Evolutionary conservation across 1,140 invertebrate species (phyloP), one percentile per base, ranked within the genome.

Genomic region (Zeugodacus cucurbitae): DNA sequence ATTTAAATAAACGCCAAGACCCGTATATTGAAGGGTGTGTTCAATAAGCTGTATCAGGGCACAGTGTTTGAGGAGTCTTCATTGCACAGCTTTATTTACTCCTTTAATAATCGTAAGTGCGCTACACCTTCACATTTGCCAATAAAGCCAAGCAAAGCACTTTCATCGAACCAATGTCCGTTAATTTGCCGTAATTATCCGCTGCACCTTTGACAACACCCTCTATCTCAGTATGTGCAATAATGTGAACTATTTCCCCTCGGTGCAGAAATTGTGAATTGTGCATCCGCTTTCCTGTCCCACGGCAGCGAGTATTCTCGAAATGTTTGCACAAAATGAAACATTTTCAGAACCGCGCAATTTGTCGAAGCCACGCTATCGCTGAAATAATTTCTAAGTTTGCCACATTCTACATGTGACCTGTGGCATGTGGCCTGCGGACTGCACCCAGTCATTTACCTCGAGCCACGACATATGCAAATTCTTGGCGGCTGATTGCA

Each of bases 191-290:
- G n/a, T n/a, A 82, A 82, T 82, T 82, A 82, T 32, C n/a, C 44
- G 41, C 74, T 82, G 74, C 74, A 82, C 74, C 74, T 82, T 82
- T 82, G 74, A 48, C 74, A 82, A 48, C 74, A 82, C 37, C 74
- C 74, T 48, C 37, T 41, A 44, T 74, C 41, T 10, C 44, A 26
- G n/a, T 54, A 14, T 54, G 14, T 11, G 5, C 41, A n/a, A 29
- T 54, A 48, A 48, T 48, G 74, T 41, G 26, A 48, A 48, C 44
- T 29, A 82, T 82, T 4, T 26, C 20, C 10, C 44, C 20, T 26
- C 37, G 29, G 7, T 8, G 20, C 41, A 82, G 41, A 29, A 29
- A 29, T 82, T 82, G 41, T 29, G 41, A 82, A 82, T 48, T 48
- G 41, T 82, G 41, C 74, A 82, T 48, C 74, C 74, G 74, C 41